Base-by-base conservation (phyloP, 2,888 invertebrate species). In the Zelleria hepariella region DNA sequence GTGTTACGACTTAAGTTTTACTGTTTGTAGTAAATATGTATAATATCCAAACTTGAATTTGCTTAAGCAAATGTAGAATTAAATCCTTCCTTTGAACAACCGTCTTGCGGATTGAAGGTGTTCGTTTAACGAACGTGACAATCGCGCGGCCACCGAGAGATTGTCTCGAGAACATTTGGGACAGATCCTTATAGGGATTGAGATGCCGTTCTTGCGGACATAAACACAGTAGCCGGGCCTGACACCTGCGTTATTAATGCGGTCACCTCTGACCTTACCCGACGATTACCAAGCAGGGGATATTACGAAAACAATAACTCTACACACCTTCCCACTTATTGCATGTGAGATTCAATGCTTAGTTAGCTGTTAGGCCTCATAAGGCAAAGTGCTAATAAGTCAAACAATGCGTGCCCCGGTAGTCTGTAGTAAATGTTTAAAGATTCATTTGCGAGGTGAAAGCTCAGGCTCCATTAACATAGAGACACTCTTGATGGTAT, bases 131-230 rank as follows among this genome's bases (percentile, higher is more conserved):
- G 27, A 63, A 69, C 64, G 66, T 65, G 74, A 74, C 72, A 72
- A 72, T 68, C 65, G 7, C 62, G 62, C 59, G 62, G 56, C 57
- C 62, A 52, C 62, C 58, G 62, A 27, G 52, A 64, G 62, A 62
- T 63, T 26, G 47, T 56, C 26, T 25, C 47, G 5, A 62, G 61
- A 68, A 66, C 65, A 71, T 74, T 72, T 70, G 67, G 72, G 69
- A 69, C 72, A 68, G 49, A 60, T n/a, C 68, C 67, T 59, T 68
- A 66, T 64, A 69, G 63, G 69, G 66, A 42, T 32, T 47, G 42
- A 32, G 53, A 23, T 53, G 27, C 24, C 52, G 52, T 58, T 42
- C 32, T 42, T 15, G 15, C 32, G 15, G 21, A 21, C n/a, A 47
- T 57, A 5, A 23, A 57, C 56, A 18, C 56, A 56, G 32, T 20